phyloP scores from a whole-genome alignment of 2,888 invertebrate species.

The Thysanoteuthis rhombus region DNA sequence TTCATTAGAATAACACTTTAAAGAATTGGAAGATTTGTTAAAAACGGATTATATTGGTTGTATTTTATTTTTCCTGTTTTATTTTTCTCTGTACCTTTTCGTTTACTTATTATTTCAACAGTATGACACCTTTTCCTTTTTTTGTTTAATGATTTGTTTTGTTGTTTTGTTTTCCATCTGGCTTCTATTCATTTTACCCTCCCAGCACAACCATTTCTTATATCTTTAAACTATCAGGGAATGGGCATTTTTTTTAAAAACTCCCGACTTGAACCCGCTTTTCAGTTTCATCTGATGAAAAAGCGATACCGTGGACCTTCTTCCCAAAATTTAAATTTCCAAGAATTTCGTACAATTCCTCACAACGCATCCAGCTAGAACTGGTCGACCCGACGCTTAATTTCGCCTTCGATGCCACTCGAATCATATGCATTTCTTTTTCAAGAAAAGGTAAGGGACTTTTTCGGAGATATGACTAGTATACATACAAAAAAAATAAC shows the following conservation, averaged over 20 bases:
- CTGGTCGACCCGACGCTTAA: background rate
- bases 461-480: background rate
- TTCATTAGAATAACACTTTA: background rate
- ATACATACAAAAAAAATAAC: too few species aligned
- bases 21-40: background rate
- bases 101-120: background rate
- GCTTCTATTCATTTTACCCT: too few species aligned
- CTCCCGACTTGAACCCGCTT: background rate
- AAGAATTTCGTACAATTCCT: background rate
- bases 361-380: background rate
- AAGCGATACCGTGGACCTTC: background rate
- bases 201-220: background rate
- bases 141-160: background rate
- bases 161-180: too few species aligned
- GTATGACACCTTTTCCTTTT: background rate
- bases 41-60: background rate
- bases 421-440: background rate
- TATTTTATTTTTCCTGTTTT: background rate
- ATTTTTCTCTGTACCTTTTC: background rate
- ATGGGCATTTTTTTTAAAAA: background rate
- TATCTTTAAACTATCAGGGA: background rate
- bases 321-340: background rate
- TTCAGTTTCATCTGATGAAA: background rate
- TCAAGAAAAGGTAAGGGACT: background rate
- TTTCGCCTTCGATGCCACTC: background rate